These are phyloP conservation scores for Temnothorax ravouxi DNA, from an alignment of 2,888 invertebrate genomes.

Conservation along the genomic window DNA sequence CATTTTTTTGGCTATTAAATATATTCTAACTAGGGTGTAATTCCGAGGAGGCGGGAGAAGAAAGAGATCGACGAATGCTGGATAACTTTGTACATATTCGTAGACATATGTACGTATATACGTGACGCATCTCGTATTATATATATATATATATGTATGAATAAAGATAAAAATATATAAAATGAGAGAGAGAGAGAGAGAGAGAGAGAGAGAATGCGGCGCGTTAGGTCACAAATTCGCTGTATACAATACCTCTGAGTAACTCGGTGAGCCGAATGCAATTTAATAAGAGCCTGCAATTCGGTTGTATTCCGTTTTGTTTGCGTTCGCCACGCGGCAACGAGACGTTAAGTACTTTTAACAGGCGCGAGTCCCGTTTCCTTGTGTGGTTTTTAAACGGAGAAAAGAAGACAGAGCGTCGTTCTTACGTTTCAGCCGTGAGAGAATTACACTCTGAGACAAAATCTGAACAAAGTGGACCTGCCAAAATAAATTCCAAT, in stretches of 20 bases:
- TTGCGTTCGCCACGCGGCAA: conserved; percentile 42
- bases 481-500: conserved; percentile 70
- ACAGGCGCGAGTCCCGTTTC: conserved; percentile 30
- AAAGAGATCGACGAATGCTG: conserved; percentile 57
- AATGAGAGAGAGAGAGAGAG: not conserved
- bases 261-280: conserved; percentile 49
- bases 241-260: conserved; percentile 50
- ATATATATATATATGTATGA: too few relatives aligned
- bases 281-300: conserved; percentile 14
- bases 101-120: conserved; percentile 55
- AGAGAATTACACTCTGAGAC: conserved; percentile 46
- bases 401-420: not conserved
- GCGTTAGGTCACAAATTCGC: conserved; percentile 41
- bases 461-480: conserved; percentile 50
- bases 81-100: conserved; percentile 66
- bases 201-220: conserved; percentile 36
- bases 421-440: not conserved
- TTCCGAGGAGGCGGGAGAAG: conserved; percentile 34
- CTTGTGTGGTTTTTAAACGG: conserved; percentile 13
- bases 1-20: conserved; percentile 74
- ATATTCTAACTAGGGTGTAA: conserved; percentile 67
- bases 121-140: conserved; percentile 44
- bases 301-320: conserved; percentile 47
- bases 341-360: conserved; percentile 43
- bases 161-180: too few relatives aligned